Conservation (phyloP, 2,888 invertebrate species). For the Cataglyphis cursor region DNA sequence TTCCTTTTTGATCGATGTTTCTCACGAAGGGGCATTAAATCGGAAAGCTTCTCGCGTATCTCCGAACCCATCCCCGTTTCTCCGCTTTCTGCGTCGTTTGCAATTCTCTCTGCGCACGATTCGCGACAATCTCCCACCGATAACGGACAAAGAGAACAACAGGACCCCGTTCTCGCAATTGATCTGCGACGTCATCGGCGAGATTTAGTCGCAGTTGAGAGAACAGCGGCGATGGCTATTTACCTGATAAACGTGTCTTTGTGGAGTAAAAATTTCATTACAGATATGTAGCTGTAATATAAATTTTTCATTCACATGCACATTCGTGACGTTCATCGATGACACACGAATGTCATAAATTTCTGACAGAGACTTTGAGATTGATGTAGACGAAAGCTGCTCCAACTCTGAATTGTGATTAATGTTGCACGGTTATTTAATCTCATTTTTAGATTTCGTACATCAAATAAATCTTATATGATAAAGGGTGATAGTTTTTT, state of each 20-base stretch:
- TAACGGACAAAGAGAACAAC: conserved; percentile 33
- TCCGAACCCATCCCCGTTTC: not conserved
- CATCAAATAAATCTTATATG: not conserved
- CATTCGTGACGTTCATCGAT: conserved; percentile 22
- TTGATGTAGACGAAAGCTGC: conserved; percentile 7
- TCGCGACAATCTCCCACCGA: conserved; percentile 26
- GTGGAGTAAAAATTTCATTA: conserved; percentile 45
- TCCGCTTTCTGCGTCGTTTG: not conserved
- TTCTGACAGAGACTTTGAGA: not conserved
- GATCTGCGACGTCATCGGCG: conserved; percentile 45
- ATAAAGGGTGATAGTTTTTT: not conserved
- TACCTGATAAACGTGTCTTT: conserved; percentile 45
- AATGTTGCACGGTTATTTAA: conserved; percentile 38
- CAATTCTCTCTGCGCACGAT: conserved; percentile 34
- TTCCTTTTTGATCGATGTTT: conserved; percentile 66
- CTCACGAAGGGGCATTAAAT: conserved; percentile 53
- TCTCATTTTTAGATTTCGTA: not conserved
- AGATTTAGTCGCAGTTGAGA: conserved; percentile 46
- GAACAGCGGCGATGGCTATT: conserved; percentile 23
- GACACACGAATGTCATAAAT: conserved; percentile 21
- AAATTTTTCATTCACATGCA: conserved; percentile 11
- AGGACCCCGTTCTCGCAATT: conserved; percentile 19
- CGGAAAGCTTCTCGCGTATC: conserved; percentile 29
- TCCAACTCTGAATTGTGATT: conserved; percentile 21
- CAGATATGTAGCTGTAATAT: conserved; percentile 2